Conservation (phyloP, 2,888 invertebrate genomes). For the Subacronicta megacephala region DNA sequence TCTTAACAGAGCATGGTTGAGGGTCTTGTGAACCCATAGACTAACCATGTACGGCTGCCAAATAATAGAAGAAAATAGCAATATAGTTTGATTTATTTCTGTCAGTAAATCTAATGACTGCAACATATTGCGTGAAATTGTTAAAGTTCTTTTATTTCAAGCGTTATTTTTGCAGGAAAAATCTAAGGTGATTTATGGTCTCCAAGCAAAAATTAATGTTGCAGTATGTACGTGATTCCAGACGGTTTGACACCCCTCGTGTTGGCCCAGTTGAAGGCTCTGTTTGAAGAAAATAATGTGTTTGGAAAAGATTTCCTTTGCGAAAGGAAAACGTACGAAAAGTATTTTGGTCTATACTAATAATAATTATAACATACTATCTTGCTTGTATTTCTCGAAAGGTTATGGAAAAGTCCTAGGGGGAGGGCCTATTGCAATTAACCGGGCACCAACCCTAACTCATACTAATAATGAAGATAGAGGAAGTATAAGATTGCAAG, state of each 20-base stretch:
- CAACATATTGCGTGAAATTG: slow-evolving; percentile 37
- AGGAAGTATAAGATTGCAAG: no score
- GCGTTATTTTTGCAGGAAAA: slow-evolving; percentile 29
- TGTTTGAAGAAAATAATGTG: not conserved
- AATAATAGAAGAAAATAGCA: slow-evolving; percentile 2
- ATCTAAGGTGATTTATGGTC: slow-evolving; percentile 32
- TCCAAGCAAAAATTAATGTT: slow-evolving; percentile 30
- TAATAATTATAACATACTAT: no score
- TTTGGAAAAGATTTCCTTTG: not conserved
- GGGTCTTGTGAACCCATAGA: no score
- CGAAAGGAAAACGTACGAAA: not conserved
- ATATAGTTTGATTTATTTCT: slow-evolving; percentile 38
- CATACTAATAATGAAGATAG: no score
- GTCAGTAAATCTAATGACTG: slow-evolving; percentile 42
- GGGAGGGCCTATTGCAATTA: no score
- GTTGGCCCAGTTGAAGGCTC: slow-evolving; percentile 10
- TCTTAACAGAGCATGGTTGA: no score
- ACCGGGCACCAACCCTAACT: no score
- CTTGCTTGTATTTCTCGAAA: no score
- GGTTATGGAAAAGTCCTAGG: no score
- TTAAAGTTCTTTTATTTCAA: slow-evolving; percentile 42
- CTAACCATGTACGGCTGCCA: no score
- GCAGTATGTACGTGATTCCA: slow-evolving; percentile 24
- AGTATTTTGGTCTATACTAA: not conserved
- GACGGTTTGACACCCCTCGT: slow-evolving; percentile 19